Base-by-base conservation (phyloP, 1,140 invertebrate genomes). In the Tribolium madens region DNA sequence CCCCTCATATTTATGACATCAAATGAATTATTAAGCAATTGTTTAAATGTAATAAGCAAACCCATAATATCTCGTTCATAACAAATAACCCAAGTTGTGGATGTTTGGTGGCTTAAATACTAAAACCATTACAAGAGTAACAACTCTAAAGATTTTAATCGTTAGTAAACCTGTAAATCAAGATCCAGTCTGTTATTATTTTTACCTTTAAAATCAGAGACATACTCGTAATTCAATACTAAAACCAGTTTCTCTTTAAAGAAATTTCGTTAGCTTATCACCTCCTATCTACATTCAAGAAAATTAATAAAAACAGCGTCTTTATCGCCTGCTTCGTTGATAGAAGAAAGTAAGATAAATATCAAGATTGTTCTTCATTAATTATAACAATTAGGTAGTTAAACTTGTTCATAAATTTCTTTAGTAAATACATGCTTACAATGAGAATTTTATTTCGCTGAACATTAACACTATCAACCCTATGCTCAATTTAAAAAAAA, bases 331-430 rank as follows among this genome's bases (percentile, higher is more conserved):
- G 13, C 1, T 13, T 21, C 15, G 31, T 14, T 26, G 53, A 10
- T 15, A 14, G 50, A 14, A 60, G 9, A 10, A n/a, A 60, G 50
- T 52, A 2, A 52, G 53, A 60, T 60, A 60, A 60, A 3, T 1
- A 64, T 64, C 21, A 12, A 13, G 10, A 33, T 15, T 31, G 2
- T 33, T 33, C 26, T 64, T 64, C 21, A 12, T 33, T 64, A 64
- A 64, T 64, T 64, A 64, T 33, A 14, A 64, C 26, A 64, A 64
- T 64, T 57, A n/a, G n/a, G n/a, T n/a, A 31, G 57, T 64, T 64
- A 64, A 33, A 14, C 57, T 64, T 64, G 57, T 64, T 64, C 21
- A 64, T 31, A 60, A 60, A 60, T 60, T 60, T 60, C 26, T 17
- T 15, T 9, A 18, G 52, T 21, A 64, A 64, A 47, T 47, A n/a